Evolutionary conservation across 2,797 vertebrate species (phyloP).

Genomic region (Acanthurus tractus): DNA sequence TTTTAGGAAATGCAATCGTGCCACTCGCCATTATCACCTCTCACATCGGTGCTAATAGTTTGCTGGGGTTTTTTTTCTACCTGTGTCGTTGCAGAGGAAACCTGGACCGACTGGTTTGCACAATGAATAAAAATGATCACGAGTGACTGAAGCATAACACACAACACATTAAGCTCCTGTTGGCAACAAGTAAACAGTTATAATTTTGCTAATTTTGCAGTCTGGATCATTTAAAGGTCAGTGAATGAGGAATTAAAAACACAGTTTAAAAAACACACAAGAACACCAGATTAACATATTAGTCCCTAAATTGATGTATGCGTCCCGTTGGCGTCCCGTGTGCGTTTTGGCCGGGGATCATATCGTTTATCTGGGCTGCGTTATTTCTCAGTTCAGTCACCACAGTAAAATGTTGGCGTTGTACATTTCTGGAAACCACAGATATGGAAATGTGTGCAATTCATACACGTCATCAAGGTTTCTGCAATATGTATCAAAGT

Average conservation of each 20-base stretch:
- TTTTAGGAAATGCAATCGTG: conserved; percentile 30
- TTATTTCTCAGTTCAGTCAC: too few relatives aligned
- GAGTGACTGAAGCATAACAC: conserved; percentile 15
- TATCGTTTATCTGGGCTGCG: too few relatives aligned
- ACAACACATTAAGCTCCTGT: conserved; percentile 5
- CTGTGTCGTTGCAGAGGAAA: neutral
- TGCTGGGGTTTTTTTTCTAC: neutral
- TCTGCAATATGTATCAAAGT: too few relatives aligned
- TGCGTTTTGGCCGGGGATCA: too few relatives aligned
- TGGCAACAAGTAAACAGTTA: conserved; percentile 3
- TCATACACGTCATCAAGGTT: too few relatives aligned
- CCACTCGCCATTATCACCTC: conserved; percentile 63
- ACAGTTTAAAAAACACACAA: too few relatives aligned
- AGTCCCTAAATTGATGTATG: too few relatives aligned
- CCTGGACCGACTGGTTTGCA: conserved; percentile 7
- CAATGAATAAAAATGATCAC: conserved; percentile 30
- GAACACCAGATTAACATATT: too few relatives aligned
- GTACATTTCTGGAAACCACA: too few relatives aligned
- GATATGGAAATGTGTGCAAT: too few relatives aligned
- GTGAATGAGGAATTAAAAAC: neutral
- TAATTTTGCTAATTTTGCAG: conserved; percentile 2
- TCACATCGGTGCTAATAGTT: conserved; percentile 39
- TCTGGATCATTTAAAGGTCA: conserved; percentile 27
- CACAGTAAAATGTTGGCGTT: too few relatives aligned
- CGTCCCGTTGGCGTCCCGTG: neutral